These are phyloP conservation scores for Drosophila diplacantha DNA, from an alignment of 2,888 invertebrate genomes.

Conservation along the genomic window DNA sequence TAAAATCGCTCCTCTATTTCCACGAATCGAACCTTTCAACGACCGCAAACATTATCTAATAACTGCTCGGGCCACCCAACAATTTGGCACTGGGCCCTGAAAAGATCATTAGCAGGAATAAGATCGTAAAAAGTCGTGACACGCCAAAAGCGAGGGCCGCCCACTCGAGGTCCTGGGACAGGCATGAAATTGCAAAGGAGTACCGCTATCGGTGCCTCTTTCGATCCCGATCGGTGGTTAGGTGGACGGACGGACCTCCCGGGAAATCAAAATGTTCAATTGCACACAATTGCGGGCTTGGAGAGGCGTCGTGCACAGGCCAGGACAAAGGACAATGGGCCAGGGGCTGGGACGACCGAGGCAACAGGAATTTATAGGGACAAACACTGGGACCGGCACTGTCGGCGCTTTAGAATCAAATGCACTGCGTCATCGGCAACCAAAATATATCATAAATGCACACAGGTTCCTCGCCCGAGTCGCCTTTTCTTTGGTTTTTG, in stretches of 20 bases:
- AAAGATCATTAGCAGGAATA: constrained; percentile 68
- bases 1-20: background rate
- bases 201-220: constrained; percentile 6
- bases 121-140: constrained; percentile 68
- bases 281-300: constrained; percentile 63
- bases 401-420: constrained; percentile 40
- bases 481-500: constrained; percentile 18
- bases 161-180: constrained; percentile 46
- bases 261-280: constrained; percentile 63
- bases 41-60: constrained; percentile 49
- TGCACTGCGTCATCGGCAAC: constrained; percentile 59
- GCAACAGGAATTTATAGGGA: constrained; percentile 54
- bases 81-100: constrained; percentile 36
- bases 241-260: constrained; percentile 52
- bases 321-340: constrained; percentile 53
- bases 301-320: constrained; percentile 40
- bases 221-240: constrained; percentile 7
- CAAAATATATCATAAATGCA: constrained; percentile 65
- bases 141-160: constrained; percentile 64
- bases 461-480: constrained; percentile 51
- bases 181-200: constrained; percentile 60
- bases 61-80: constrained; percentile 37
- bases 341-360: constrained; percentile 38
- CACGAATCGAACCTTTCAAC: background rate
- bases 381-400: constrained; percentile 51